Evolutionary conservation across 2,888 invertebrate genomes (phyloP), one percentile per base, ranked within the genome.

Genomic region (Luperina testacea): DNA sequence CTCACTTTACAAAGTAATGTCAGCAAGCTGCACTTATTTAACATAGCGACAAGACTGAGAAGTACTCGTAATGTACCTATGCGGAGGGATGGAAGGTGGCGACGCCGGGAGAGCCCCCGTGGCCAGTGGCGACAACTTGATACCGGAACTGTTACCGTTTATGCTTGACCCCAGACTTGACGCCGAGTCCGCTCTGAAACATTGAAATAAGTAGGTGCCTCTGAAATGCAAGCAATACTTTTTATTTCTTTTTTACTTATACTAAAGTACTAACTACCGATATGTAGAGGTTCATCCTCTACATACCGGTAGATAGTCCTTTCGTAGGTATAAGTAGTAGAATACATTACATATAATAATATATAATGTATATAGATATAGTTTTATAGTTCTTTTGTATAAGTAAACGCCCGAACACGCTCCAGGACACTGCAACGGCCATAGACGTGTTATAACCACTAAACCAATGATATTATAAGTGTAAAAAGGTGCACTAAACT

Each of bases 121-220:
- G 24, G 95, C 96, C 32, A 97, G 91, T 5, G 97, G 97, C 8
- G 97, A 96, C 95, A 97, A 96, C 88, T 96, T 97, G 80, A 96
- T 95, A 91, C 96, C 93, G 92, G 97, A 92, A 96, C 96, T 91
- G 95, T 97, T 97, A 92, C 97, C 94, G 96, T 97, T 92, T 95
- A 97, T 96, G 91, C 97, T 97, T 71, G 98, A 98, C 42, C 97
- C 97, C 78, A 97, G 83, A 94, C 97, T 96, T 92, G 97, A 97
- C 88, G 97, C 91, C 90, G 98, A 95, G 95, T 95, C 91, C 95
- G 97, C 93, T 94, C 97, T 95, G 97, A 71, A 83, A 81, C 27
- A 65, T 51, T 38, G 13, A 48, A 57, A 45, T 67, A 42, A 65
- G 24, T 32, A 4, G 32, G 32, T 17, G 48, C 9, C 4, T 57